These are phyloP conservation scores for Sisor rabdophorus DNA, from an alignment of 2,113 vertebrate species.

Conservation along the genomic window DNA sequence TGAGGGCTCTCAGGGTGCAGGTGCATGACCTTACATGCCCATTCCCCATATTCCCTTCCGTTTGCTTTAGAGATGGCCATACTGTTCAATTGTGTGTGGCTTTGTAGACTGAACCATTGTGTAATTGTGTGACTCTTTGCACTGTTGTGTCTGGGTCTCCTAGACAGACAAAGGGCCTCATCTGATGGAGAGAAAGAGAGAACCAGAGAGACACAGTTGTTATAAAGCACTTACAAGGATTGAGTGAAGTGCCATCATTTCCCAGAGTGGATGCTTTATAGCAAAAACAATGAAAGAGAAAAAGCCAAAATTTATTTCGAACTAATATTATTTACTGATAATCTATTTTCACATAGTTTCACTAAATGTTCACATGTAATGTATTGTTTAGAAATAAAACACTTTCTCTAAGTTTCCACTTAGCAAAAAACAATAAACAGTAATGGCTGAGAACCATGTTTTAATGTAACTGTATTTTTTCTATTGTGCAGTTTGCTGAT, in stretches of 20 bases:
- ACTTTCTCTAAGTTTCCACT: neutral
- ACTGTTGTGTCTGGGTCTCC: conserved; percentile 74
- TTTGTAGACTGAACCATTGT: conserved; percentile 66
- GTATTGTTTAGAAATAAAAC: neutral
- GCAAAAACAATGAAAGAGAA: neutral
- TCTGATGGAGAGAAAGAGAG: conserved; percentile 54
- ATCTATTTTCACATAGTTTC: no score
- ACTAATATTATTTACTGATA: no score
- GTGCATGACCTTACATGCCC: conserved; percentile 68
- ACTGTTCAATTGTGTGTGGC: conserved; percentile 67
- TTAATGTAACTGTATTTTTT: neutral
- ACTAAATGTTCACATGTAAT: neutral
- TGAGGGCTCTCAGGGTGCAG: conserved; percentile 64
- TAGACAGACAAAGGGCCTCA: conserved; percentile 64
- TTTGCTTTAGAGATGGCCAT: conserved; percentile 50
- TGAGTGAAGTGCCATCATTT: conserved; percentile 21
- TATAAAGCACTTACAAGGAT: conserved; percentile 13
- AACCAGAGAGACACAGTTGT: conserved; percentile 9
- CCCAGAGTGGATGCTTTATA: conserved; percentile 22
- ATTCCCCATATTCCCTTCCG: conserved; percentile 47
- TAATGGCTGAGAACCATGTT: neutral
- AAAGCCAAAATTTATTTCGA: conserved; percentile 14
- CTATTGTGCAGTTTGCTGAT: neutral
- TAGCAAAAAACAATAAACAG: neutral
- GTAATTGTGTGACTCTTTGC: conserved; percentile 53